Base-by-base conservation (phyloP, 2,113 vertebrate genomes). In the Maccullochella peelii region DNA sequence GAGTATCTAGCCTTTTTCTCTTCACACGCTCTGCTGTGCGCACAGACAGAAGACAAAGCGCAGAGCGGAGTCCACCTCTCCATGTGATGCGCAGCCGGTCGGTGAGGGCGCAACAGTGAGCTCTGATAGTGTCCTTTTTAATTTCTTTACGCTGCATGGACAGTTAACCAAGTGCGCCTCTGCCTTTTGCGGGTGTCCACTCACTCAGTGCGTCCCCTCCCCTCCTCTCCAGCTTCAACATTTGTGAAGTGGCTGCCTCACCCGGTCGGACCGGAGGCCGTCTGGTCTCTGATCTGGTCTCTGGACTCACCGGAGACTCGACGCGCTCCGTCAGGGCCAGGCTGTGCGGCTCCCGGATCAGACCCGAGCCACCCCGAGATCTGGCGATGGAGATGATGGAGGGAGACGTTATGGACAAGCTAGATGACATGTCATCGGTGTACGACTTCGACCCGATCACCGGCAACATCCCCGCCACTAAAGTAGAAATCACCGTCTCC, bases 401-500 rank as follows among this genome's bases (percentile, higher is more conserved):
- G 79, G 95, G 95, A 73, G 95, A 96, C 91, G 95, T 92, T 68
- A 95, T 96, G 96, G 96, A 97, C 94, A 97, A 96, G 92, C 94
- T 96, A 73, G 96, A 95, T 81, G 96, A 95, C 94, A 96, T 96
- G 97, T 96, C 97, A 82, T 97, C 96, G 81, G 95, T 97, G 92
- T 96, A 96, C 86, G 95, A 96, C 91, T 96, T 97, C 93, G 97
- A 98, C 87, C 96, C 97, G 73, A 95, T 98, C 90, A 96, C 95
- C 66, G 97, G 96, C 82, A 97, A 96, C 92, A 96, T 98, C 86
- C 97, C 98, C 23, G 97, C 97, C 86, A 98, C 98, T 79, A 97
- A 97, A 92, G 98, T 99, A 92, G 98, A 99, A 90, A 95, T 99
- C 92, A 98, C 97, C 36, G 98, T 98, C 77, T 98, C 97, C 57